Evolutionary conservation across 2,797 vertebrate genomes (phyloP).

Genomic region (Echiichthys vipera): DNA sequence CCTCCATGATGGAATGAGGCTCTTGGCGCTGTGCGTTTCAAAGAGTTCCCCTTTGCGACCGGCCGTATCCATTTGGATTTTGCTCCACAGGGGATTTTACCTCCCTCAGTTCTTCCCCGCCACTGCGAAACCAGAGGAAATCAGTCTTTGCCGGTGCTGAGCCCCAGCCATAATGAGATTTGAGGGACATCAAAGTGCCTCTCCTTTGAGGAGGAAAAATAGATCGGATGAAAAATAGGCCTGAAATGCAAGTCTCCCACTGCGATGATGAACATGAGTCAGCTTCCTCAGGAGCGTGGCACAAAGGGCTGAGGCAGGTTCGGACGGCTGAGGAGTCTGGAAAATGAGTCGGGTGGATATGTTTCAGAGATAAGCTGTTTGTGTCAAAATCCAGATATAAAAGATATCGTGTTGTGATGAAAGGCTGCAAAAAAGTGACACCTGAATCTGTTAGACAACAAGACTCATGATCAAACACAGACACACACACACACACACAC

Average conservation of each 20-base stretch:
- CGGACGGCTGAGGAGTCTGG: conserved; percentile 37
- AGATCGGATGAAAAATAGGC: conserved; percentile 75
- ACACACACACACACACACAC: conserved; percentile 1
- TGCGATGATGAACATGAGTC: conserved; percentile 70
- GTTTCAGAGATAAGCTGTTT: conserved; percentile 48
- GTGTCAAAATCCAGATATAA: conserved; percentile 39
- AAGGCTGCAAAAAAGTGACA: conserved; percentile 17
- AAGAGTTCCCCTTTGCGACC: conserved; percentile 46
- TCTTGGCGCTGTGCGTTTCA: conserved; percentile 55
- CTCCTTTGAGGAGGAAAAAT: conserved; percentile 76
- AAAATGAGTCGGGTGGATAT: conserved; percentile 47
- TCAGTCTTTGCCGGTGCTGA: conserved; percentile 64
- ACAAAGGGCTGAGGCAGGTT: conserved; percentile 60
- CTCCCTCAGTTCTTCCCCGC: conserved; percentile 68
- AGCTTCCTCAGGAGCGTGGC: conserved; percentile 61
- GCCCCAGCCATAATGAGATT: conserved; percentile 82
- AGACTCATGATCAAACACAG: neutral
- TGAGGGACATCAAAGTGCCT: conserved; percentile 83
- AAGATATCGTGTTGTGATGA: conserved; percentile 42
- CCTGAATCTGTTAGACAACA: conserved; percentile 9
- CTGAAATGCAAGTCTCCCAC: conserved; percentile 80
- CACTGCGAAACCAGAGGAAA: conserved; percentile 68
- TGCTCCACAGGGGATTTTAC: conserved; percentile 71
- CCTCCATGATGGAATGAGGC: conserved; percentile 49
- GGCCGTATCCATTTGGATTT: conserved; percentile 64